Base-by-base conservation (phyloP, 2,797 vertebrate genomes). In the Mareca strepera region DNA sequence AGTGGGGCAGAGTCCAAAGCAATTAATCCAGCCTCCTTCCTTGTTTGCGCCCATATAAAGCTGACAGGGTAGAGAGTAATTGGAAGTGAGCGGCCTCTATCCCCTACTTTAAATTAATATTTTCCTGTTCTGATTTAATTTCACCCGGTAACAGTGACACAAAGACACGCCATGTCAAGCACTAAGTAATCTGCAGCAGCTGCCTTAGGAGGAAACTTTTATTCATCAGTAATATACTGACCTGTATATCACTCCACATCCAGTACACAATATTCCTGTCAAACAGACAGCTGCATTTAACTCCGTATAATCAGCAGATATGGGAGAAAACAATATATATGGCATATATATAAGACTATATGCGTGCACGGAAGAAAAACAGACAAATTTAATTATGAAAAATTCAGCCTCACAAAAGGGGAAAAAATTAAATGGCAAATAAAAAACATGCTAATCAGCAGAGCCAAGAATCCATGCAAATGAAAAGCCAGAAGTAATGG, bases 11-110 rank as follows among this genome's bases (percentile, higher is more conserved):
- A 99, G 99, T 99, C 99, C 99, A 99, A 99, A 98, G 99, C 99
- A 99, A 99, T 99, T 99, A 99, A 99, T 99, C 98, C 98, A 98
- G 98, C 98, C 99, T 99, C 98, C 98, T 98, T 98, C 98, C 98
- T 99, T 99, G 98, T 99, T 99, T 99, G 98, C 97, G 97, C 98
- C 98, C 98, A 98, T 98, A 98, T 98, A 98, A 98, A 98, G 98
- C 98, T 99, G 98, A 99, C 98, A 98, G 98, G 98, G 98, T 98
- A 98, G 98, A 98, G 98, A 98, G 98, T 99, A 99, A 99, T 99
- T 99, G 99, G 99, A 99, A 99, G 98, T 98, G 98, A 99, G 98
- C 97, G 95, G 98, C 98, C 97, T 98, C 98, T 98, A 98, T 99
- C 98, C 98, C 98, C 98, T 97, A 98, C 98, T 99, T 99, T 99